These are phyloP conservation scores for Athalia rosae DNA, from an alignment of 2,888 invertebrate genomes.

Conservation along the genomic window DNA sequence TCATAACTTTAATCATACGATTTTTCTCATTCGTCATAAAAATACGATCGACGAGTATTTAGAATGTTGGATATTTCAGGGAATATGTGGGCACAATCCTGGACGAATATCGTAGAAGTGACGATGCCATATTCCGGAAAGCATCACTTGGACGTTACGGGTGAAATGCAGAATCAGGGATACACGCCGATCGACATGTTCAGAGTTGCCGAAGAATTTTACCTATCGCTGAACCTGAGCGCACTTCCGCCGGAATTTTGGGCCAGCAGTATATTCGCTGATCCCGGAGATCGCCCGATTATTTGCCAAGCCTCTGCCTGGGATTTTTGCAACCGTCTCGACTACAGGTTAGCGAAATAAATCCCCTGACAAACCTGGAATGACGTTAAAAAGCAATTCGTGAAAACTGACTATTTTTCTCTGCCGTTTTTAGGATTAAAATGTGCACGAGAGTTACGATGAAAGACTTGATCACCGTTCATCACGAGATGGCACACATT, in stretches of 20 bases:
- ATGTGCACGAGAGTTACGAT: slow-evolving; percentile 91
- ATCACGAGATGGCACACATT: slow-evolving; percentile 95
- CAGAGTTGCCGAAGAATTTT: slow-evolving; percentile 93
- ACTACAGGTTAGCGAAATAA: slow-evolving; percentile 81
- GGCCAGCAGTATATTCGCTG: slow-evolving; percentile 88
- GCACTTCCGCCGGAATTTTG: slow-evolving; percentile 92
- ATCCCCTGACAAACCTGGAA: no score
- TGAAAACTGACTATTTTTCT: not conserved
- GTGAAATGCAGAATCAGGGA: slow-evolving; percentile 88
- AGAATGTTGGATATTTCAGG: slow-evolving; percentile 72
- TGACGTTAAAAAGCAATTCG: not conserved
- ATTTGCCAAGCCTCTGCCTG: slow-evolving; percentile 95
- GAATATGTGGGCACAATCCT: slow-evolving; percentile 93
- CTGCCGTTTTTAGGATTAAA: slow-evolving; percentile 81
- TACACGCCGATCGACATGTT: slow-evolving; percentile 90
- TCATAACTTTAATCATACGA: no score
- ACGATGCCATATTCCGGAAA: slow-evolving; percentile 92
- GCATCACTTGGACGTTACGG: slow-evolving; percentile 87
- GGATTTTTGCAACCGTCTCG: slow-evolving; percentile 93
- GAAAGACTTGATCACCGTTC: slow-evolving; percentile 90
- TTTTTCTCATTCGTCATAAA: not conserved
- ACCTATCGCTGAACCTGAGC: slow-evolving; percentile 90
- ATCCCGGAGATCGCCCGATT: slow-evolving; percentile 84
- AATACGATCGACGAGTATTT: slow-evolving; percentile 13
- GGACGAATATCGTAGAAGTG: slow-evolving; percentile 87